These are phyloP conservation scores for Passer montanus DNA, from an alignment of 2,113 vertebrate species.

Conservation along the genomic window DNA sequence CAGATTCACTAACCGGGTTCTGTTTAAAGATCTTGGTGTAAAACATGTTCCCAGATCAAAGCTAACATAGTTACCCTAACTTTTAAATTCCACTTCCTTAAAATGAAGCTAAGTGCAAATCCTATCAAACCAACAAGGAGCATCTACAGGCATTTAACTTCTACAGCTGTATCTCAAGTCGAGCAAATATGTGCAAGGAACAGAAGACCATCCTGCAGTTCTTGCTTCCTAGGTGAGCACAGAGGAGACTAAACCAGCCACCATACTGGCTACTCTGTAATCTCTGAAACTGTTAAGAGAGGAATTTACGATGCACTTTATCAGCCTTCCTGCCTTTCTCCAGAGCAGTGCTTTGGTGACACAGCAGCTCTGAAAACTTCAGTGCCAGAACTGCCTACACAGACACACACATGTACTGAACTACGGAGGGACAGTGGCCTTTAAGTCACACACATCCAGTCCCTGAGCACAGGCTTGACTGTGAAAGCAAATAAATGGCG, in stretches of 20 bases:
- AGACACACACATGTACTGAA: fast-evolving
- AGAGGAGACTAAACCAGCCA: not conserved
- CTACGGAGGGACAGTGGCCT: fast-evolving
- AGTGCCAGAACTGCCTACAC: not conserved
- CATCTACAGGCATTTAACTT: not conserved
- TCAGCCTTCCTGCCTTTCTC: not conserved
- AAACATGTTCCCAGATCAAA: not conserved
- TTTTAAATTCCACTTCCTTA: not conserved
- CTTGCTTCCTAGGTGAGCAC: not conserved
- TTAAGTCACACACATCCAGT: not conserved
- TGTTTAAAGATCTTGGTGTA: not conserved
- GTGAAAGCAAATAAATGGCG: not conserved
- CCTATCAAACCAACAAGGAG: fast-evolving
- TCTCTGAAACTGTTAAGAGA: conserved; percentile 26
- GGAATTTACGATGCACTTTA: conserved; percentile 42
- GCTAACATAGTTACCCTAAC: not conserved
- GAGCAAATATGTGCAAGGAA: not conserved
- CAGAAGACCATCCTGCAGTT: not conserved
- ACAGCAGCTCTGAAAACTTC: not conserved
- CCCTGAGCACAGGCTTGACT: not conserved
- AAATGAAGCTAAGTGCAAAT: not conserved
- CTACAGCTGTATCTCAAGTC: not conserved
- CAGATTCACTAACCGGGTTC: not conserved
- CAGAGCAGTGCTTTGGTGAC: not conserved
- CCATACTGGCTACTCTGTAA: not conserved